Conservation (phyloP, 2,113 vertebrate genomes). For the Bagarius yarrelli region DNA sequence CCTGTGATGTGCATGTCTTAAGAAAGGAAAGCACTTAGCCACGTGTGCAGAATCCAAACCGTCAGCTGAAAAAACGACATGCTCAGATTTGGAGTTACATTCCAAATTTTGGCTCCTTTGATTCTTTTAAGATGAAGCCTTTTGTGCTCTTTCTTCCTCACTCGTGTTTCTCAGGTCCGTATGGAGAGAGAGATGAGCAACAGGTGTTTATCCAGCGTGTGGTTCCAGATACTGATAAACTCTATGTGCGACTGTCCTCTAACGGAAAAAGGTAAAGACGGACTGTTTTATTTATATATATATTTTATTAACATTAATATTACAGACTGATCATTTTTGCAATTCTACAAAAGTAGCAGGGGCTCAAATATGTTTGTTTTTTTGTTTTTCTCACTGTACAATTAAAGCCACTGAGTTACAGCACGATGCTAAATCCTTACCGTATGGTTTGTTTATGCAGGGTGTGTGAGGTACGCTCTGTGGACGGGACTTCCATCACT, state of each 20-base stretch:
- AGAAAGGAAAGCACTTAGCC: neutral
- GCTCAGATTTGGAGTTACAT: neutral
- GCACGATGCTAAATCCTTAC: neutral
- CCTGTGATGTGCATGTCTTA: neutral
- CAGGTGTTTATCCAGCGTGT: slow-evolving; percentile 92
- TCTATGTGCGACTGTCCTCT: slow-evolving; percentile 86
- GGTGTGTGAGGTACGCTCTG: slow-evolving; percentile 83
- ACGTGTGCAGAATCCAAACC: neutral
- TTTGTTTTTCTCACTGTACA: too few species aligned
- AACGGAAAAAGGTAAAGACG: slow-evolving; percentile 84
- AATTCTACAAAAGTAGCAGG: too few species aligned
- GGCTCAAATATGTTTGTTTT: too few species aligned
- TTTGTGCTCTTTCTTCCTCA: neutral
- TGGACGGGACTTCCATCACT: slow-evolving; percentile 80
- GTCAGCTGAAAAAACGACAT: too few species aligned
- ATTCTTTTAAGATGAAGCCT: neutral
- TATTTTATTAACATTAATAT: too few species aligned
- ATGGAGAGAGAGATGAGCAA: slow-evolving; percentile 86
- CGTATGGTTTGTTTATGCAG: slow-evolving; percentile 55
- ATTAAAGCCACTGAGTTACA: neutral
- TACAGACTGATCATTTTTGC: too few species aligned
- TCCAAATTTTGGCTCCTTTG: neutral
- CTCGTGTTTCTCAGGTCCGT: slow-evolving; percentile 74
- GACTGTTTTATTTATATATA: too few species aligned
- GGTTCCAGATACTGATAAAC: slow-evolving; percentile 82